Base-by-base conservation (phyloP, 2,888 invertebrate species). In the Zygaena filipendulae region DNA sequence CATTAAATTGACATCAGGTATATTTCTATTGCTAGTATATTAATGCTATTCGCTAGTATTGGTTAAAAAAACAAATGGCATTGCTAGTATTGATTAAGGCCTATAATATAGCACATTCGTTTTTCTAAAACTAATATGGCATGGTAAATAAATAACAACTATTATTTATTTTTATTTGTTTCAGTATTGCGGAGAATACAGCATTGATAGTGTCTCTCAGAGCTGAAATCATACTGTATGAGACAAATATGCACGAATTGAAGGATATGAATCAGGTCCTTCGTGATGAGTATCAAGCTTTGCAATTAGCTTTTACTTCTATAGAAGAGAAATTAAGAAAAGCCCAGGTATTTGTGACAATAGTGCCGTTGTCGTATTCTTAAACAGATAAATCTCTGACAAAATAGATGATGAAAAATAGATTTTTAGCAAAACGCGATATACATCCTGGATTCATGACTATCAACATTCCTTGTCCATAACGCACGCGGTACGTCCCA, bases 261-360 rank as follows among this genome's bases (percentile, higher is more conserved):
- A 89, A 94, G 69, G 86, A 87, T 40, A 75, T 93, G 7, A 95
- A 95, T 70, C 92, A 95, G 75, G 87, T 93, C 43, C 67, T 97
- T 31, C 84, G 91, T 51, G 97, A 98, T 70, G 97, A 98, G 70
- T 92, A 97, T 59, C 93, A 95, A 64, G 95, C 97, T 0, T 69
- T 97, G 35, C 96, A 97, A 57, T 82, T 98, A 42, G 93, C 95
- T 2, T 96, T 92, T 71, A 87, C 88, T 31, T 84, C 93, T 5
- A 81, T 97, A 23, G 97, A 98, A 72, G 93, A 93, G 11, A 95
- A 95, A 70, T 81, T 94, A 46, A 83, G 91, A 40, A 90, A 88
- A 75, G 83, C 86, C 23, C 91, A 92, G 84, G 90, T 91, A 63
- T 23, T n/a, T 21, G 13, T 22, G 9, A 21, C 4, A 21, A 27